Conservation (phyloP, 1,140 invertebrate genomes). For the Metopolophium dirhodum region DNA sequence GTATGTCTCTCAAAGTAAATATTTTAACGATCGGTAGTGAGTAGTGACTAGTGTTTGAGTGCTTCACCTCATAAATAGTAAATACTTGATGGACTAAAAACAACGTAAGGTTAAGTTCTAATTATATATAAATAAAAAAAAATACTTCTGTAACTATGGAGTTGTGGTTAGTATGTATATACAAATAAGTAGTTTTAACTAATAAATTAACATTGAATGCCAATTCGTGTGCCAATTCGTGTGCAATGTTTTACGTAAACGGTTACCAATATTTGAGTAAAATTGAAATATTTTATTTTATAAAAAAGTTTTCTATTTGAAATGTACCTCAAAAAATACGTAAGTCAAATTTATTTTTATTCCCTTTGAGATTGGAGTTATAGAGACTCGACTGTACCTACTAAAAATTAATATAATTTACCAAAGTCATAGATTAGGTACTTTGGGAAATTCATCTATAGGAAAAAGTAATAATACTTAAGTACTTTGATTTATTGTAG, state of each 20-base stretch:
- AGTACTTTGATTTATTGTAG: no score
- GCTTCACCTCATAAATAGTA: background rate
- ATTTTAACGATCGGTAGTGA: background rate
- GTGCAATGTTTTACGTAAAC: background rate
- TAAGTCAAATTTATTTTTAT: no score
- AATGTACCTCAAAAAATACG: no score
- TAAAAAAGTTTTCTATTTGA: background rate
- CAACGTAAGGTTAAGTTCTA: background rate
- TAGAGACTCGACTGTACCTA: no score
- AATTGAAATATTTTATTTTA: background rate
- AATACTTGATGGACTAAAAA: background rate
- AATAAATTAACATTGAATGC: background rate
- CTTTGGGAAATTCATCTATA: no score
- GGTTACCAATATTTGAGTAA: background rate
- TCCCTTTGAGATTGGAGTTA: no score
- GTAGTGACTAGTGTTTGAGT: background rate
- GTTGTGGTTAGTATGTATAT: background rate
- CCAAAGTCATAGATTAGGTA: no score
- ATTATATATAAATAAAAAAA: background rate
- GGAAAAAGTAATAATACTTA: no score
- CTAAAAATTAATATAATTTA: no score
- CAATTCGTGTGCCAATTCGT: background rate
- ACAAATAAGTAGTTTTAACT: background rate
- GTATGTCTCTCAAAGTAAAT: constrained; percentile 23
- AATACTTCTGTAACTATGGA: background rate